These are phyloP conservation scores for Sphyrna mokarran DNA, from an alignment of 2,113 vertebrate species.

Conservation along the genomic window DNA sequence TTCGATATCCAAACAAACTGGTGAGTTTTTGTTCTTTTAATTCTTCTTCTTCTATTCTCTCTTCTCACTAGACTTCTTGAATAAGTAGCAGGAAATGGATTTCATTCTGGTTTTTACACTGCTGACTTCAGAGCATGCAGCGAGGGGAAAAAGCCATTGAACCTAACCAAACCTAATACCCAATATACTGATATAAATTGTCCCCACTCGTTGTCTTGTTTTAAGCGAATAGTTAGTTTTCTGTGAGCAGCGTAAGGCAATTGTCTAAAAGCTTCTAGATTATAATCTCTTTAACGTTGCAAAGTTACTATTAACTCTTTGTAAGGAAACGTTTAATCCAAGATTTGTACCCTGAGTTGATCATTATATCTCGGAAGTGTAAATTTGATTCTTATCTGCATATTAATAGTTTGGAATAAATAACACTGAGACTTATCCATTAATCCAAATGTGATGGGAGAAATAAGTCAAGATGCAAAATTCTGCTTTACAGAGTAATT, in stretches of 20 bases:
- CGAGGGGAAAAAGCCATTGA: background rate
- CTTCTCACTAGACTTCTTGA: background rate
- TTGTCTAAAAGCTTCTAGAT: background rate
- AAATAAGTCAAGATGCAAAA: background rate
- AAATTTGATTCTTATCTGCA: background rate
- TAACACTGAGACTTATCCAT: background rate
- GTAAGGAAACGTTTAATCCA: background rate
- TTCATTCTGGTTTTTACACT: background rate
- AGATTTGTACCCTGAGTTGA: background rate
- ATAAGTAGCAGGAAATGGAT: background rate
- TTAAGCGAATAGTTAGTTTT: background rate
- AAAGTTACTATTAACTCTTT: background rate
- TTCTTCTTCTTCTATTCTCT: background rate
- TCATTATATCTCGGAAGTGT: too few species aligned
- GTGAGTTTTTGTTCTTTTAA: constrained; percentile 54
- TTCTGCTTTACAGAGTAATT: background rate
- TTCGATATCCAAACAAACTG: constrained; percentile 83
- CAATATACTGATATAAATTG: background rate
- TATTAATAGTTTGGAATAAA: too few species aligned
- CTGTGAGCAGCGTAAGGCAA: background rate
- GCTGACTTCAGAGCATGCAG: background rate
- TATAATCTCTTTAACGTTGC: background rate
- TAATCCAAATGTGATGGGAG: background rate
- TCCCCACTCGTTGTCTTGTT: background rate
- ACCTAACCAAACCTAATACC: background rate